Percentiles rank a stretch among this genome's conserved stretches.
Evolutionary conservation across 2,113 vertebrate genomes (phyloP).

Genomic region (Xenopus borealis): DNA sequence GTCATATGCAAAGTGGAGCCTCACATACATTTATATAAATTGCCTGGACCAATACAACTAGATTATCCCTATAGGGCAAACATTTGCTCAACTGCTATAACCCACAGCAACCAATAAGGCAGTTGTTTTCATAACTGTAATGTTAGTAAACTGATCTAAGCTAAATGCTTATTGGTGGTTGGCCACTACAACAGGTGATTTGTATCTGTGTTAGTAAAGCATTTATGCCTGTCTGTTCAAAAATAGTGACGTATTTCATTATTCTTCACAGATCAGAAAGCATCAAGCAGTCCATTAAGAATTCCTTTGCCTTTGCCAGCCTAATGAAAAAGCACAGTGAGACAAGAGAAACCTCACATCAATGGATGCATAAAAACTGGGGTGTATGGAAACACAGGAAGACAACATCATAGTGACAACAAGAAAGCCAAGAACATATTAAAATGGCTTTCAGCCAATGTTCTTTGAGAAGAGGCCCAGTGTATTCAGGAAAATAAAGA

Average conservation of each 20-base stretch:
- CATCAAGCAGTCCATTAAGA: conserved; percentile 66
- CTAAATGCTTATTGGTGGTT: too few relatives aligned
- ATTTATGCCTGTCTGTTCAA: not conserved
- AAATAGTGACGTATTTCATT: not conserved
- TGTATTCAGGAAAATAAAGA: not conserved
- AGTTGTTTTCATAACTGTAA: too few relatives aligned
- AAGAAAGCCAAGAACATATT: conserved; percentile 1
- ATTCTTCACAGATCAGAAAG: conserved; percentile 61
- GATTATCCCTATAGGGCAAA: too few relatives aligned
- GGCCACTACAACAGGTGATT: too few relatives aligned
- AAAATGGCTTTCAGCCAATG: conserved; percentile 1
- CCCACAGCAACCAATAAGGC: too few relatives aligned
- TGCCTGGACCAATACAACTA: too few relatives aligned
- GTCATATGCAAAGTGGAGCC: too few relatives aligned
- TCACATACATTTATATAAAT: too few relatives aligned
- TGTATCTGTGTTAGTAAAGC: too few relatives aligned
- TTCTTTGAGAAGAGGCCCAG: not conserved
- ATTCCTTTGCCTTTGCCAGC: conserved; percentile 59
- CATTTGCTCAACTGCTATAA: too few relatives aligned
- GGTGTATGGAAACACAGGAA: conserved; percentile 50
- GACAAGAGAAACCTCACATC: conserved; percentile 58
- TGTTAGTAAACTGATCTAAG: too few relatives aligned
- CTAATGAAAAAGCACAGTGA: conserved; percentile 59
- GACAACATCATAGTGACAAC: conserved; percentile 51
- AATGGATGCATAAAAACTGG: conserved; percentile 59